Conservation (phyloP, 2,113 vertebrate genomes). For the Pampusana beccarii region DNA sequence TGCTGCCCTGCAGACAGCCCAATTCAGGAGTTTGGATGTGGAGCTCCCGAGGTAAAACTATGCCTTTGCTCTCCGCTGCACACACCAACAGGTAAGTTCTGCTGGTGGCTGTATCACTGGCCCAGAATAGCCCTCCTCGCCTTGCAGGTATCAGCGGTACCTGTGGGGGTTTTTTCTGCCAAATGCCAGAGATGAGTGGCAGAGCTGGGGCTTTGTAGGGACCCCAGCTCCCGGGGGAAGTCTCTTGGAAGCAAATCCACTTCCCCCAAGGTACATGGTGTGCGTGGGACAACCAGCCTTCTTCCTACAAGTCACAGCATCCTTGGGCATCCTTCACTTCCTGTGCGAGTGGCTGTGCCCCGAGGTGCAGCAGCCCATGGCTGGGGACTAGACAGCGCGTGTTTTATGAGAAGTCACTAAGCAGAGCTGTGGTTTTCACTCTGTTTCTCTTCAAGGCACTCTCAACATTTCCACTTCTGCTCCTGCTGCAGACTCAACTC, state of each 20-base stretch:
- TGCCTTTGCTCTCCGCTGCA: neutral
- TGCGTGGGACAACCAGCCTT: neutral
- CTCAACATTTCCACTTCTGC: neutral
- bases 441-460: neutral
- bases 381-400: neutral
- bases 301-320: neutral
- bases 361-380: neutral
- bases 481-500: neutral
- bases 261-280: neutral
- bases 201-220: neutral
- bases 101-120: rapidly evolving
- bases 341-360: neutral
- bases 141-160: neutral
- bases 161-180: rapidly evolving
- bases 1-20: neutral
- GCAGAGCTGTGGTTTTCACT: neutral
- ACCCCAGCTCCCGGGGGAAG: neutral
- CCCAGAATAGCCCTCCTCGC: neutral
- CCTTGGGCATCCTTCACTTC: neutral
- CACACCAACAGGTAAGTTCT: neutral
- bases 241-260: neutral
- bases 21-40: neutral
- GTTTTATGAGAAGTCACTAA: neutral
- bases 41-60: neutral
- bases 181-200: neutral